These are phyloP conservation scores for Drosophila nikananu DNA, from an alignment of 1,140 invertebrate species.

Conservation along the genomic window DNA sequence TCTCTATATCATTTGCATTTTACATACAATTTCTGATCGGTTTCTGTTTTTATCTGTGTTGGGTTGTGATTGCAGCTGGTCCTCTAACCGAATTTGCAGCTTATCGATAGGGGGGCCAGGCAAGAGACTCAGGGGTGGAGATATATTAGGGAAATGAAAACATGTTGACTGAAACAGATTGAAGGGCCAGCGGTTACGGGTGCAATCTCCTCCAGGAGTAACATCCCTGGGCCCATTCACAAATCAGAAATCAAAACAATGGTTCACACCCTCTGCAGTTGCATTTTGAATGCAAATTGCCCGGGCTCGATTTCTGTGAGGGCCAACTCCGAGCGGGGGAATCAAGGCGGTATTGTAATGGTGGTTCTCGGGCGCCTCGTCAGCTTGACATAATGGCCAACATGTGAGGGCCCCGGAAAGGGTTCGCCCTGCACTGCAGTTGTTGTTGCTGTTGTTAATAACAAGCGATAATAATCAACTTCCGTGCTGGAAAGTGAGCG, in stretches of 20 bases:
- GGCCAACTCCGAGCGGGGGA: not conserved
- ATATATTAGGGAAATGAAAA: conserved; percentile 40
- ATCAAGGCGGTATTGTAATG: conserved; percentile 11
- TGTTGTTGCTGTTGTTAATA: conserved; percentile 78
- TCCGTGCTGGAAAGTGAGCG: conserved; percentile 61
- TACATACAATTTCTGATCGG: conserved; percentile 67
- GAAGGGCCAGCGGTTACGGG: conserved; percentile 7
- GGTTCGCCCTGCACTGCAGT: conserved; percentile 2
- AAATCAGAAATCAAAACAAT: conserved; percentile 21
- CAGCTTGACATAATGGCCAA: conserved; percentile 65
- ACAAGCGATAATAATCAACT: conserved; percentile 85
- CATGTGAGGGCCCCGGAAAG: conserved; percentile 29
- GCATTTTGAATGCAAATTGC: conserved; percentile 55
- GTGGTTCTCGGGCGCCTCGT: conserved; percentile 9
- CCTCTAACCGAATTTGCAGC: conserved; percentile 13
- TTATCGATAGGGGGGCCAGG: not conserved
- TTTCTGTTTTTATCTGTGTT: conserved; percentile 43
- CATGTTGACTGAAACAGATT: conserved; percentile 31
- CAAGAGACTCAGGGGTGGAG: not conserved
- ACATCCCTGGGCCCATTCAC: conserved; percentile 9
- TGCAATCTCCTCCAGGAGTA: not conserved
- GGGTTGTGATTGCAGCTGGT: conserved; percentile 58
- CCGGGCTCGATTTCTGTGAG: conserved; percentile 44
- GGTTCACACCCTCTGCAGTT: conserved; percentile 15
- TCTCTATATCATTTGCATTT: conserved; percentile 79